Percentiles rank a stretch among this genome's conserved stretches.
These are phyloP conservation scores for Metellina segmentata DNA, from an alignment of 2,888 invertebrate genomes.

Conservation along the genomic window DNA sequence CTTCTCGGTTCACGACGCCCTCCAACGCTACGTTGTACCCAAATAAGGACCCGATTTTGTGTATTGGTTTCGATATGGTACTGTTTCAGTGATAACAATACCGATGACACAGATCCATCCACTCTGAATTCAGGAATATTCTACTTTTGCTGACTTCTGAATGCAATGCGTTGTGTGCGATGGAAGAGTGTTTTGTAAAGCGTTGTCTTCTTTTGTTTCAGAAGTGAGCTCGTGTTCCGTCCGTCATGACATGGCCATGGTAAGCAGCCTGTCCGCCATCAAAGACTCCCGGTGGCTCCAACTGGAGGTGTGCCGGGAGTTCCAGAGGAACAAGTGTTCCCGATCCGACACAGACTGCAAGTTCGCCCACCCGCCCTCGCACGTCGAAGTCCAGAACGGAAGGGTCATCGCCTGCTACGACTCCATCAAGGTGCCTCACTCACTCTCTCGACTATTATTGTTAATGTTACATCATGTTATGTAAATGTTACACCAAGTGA, in stretches of 20 bases:
- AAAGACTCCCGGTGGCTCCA: slow-evolving; percentile 99
- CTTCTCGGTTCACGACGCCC: no score
- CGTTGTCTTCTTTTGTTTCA: background rate
- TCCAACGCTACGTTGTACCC: no score
- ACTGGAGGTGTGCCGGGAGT: slow-evolving; percentile 96
- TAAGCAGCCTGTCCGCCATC: slow-evolving; percentile 90
- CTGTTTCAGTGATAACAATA: no score
- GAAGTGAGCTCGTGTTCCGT: slow-evolving; percentile 67
- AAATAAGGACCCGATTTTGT: no score
- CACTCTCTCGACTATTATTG: no score
- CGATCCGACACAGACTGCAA: slow-evolving; percentile 96
- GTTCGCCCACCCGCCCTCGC: slow-evolving; percentile 99
- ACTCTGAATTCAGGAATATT: no score
- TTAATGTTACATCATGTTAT: no score
- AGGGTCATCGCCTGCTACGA: slow-evolving; percentile 99
- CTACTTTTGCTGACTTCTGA: no score
- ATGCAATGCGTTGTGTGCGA: no score
- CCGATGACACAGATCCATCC: no score
- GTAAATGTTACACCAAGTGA: no score
- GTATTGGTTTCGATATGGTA: no score
- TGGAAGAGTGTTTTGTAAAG: background rate
- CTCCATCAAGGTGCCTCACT: slow-evolving; percentile 98
- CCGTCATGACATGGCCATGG: slow-evolving; percentile 88
- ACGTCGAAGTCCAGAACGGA: slow-evolving; percentile 99
- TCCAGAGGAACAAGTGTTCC: slow-evolving; percentile 99